Base-by-base conservation (phyloP, 1,140 invertebrate genomes). In the Drosophila teissieri region DNA sequence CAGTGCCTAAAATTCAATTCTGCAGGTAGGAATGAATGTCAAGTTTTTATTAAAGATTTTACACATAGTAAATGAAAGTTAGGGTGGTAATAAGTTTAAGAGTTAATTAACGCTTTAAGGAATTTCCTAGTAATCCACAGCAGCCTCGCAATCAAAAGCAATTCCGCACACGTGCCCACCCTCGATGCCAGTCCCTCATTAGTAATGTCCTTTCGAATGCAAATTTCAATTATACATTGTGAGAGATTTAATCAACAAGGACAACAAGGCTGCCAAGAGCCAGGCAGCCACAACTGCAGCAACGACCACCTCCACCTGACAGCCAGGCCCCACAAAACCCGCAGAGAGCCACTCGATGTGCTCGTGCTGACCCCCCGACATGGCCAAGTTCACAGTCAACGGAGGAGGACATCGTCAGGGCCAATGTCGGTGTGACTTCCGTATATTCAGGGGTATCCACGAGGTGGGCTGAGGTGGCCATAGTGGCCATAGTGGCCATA, bases 181-280 rank as follows among this genome's bases (percentile, higher is more conserved):
- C 42, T 53, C 55, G 10, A 46, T 22, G 11, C 36, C 46, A 19
- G 54, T 62, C 31, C 44, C 64, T 82, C 72, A 86, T 88, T 88
- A 76, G 70, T 72, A 82, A 64, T 79, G 82, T 82, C 79, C 83
- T 88, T 86, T 88, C 61, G 54, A 56, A 69, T 82, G 82, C 75
- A 86, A 86, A 82, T 88, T 88, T 78, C 83, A 86, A 88, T 88
- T 80, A 68, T 68, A 83, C 48, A 80, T 51, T 88, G 79, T 73
- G 73, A 57, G 75, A 73, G 83, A 89, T 88, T 88, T 79, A 83
- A 88, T 88, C 84, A 88, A 68, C 83, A 88, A 88, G 83, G 83
- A 75, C 84, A 89, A 80, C 65, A 77, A 56, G 55, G 49, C 76
- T 51, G 52, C 42, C 60, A 65, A 51, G 65, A 67, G 65, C 36